Evolutionary conservation across 2,113 vertebrate genomes (phyloP).

Genomic region (Salvelinus alpinus): DNA sequence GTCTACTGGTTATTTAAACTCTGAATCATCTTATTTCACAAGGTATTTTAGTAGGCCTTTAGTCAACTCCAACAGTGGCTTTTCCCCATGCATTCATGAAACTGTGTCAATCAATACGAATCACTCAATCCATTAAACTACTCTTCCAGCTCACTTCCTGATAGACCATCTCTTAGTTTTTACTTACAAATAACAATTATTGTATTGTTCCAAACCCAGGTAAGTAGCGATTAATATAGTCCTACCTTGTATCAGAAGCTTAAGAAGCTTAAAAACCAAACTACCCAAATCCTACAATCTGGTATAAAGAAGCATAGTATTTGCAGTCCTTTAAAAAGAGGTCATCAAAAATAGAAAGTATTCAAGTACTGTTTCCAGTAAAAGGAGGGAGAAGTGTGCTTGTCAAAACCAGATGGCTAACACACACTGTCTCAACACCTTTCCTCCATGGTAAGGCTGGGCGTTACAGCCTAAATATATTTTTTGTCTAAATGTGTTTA

Average conservation of each 20-base stretch:
- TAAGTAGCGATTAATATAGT: not conserved
- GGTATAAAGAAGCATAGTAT: not conserved
- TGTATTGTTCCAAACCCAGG: not conserved
- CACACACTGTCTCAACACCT: not conserved
- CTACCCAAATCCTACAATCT: not conserved
- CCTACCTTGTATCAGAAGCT: not conserved
- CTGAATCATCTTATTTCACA: not conserved
- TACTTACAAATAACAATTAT: not conserved
- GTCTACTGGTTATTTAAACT: not conserved
- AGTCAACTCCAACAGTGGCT: conserved; percentile 25
- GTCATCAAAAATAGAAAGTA: not conserved
- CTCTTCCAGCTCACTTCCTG: not conserved
- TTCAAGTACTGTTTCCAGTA: conserved; percentile 4
- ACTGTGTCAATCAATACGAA: not conserved
- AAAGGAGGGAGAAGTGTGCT: not conserved
- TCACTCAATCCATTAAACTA: not conserved
- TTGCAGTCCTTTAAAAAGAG: not conserved
- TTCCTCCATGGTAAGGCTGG: too few species aligned
- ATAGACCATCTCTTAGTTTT: too few species aligned
- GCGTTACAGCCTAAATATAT: too few species aligned
- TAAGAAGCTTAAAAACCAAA: not conserved
- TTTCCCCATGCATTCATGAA: conserved; percentile 32
- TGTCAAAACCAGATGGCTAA: not conserved
- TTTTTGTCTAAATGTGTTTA: too few species aligned
- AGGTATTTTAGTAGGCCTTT: conserved; percentile 21